Evolutionary conservation across 2,797 vertebrate genomes (phyloP).

Genomic region (Tachyglossus aculeatus): DNA sequence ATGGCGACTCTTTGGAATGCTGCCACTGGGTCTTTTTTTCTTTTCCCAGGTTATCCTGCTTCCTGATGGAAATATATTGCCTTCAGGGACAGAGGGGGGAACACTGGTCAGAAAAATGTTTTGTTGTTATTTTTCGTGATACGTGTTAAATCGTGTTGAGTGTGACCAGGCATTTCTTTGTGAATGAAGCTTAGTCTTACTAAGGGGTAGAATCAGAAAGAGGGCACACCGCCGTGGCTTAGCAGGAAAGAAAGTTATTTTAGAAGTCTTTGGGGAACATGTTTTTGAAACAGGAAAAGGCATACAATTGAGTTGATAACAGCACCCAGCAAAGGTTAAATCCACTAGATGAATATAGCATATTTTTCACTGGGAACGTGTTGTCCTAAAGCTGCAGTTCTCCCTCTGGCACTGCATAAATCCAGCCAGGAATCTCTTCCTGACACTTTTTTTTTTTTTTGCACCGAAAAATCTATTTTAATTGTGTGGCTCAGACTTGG

Average conservation of each 20-base stretch:
- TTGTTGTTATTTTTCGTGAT: background rate
- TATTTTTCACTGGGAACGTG: conserved; percentile 44
- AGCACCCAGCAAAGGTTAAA: conserved; percentile 49
- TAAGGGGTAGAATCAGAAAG: conserved; percentile 44
- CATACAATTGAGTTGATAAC: conserved; percentile 65
- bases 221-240: conserved; percentile 57
- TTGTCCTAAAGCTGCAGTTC: conserved; percentile 28
- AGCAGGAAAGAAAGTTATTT: conserved; percentile 73
- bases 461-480: conserved; percentile 41
- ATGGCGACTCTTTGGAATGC: background rate
- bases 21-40: background rate
- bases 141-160: conserved; percentile 19
- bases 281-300: conserved; percentile 74
- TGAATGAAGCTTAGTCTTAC: conserved; percentile 53
- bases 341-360: conserved; percentile 41
- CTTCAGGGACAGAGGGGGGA: background rate
- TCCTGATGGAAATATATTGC: background rate
- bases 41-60: background rate
- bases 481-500: conserved; percentile 29
- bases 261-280: conserved; percentile 68
- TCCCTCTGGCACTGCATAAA: conserved; percentile 25
- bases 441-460: conserved; percentile 19
- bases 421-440: conserved; percentile 39
- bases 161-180: conserved; percentile 36
- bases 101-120: conserved; percentile 4